Percentiles rank a stretch among this genome's conserved stretches.
Conservation (phyloP, 2,888 invertebrate genomes). For the Drosophila conformis region DNA sequence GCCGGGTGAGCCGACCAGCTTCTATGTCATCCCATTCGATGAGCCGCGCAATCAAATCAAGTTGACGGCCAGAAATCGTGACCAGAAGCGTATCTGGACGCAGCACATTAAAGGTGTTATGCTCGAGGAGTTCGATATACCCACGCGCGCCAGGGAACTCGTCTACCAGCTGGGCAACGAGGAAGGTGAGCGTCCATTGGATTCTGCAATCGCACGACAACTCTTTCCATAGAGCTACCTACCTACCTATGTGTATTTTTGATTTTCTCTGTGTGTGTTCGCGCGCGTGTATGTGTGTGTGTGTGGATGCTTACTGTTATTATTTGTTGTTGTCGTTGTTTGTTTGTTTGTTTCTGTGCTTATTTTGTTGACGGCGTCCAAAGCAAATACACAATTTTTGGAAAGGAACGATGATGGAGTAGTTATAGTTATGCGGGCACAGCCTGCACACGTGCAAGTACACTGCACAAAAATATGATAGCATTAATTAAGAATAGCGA, state of each 20-base stretch:
- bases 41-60: conserved; percentile 96
- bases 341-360: conserved; percentile 21
- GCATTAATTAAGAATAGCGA: not conserved
- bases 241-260: conserved; percentile 4
- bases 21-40: conserved; percentile 98
- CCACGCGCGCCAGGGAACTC: conserved; percentile 96
- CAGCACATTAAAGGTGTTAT: conserved; percentile 90
- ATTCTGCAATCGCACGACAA: conserved; percentile 11
- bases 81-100: conserved; percentile 85
- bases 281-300: conserved; percentile 1
- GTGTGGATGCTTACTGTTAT: conserved; percentile 13
- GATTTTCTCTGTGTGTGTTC: not conserved
- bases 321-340: conserved; percentile 20
- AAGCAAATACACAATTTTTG: conserved; percentile 38
- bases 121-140: conserved; percentile 97
- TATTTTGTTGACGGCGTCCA: conserved; percentile 33
- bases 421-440: conserved; percentile 54
- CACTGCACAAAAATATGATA: conserved; percentile 33
- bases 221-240: conserved; percentile 13
- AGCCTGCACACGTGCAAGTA: conserved; percentile 18
- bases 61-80: conserved; percentile 85
- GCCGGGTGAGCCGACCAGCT: conserved; percentile 96
- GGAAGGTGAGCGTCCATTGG: conserved; percentile 85
- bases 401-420: conserved; percentile 45
- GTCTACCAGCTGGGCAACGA: conserved; percentile 89